Evolutionary conservation across 2,888 invertebrate genomes (phyloP).

Genomic region (Lypha dubia): DNA sequence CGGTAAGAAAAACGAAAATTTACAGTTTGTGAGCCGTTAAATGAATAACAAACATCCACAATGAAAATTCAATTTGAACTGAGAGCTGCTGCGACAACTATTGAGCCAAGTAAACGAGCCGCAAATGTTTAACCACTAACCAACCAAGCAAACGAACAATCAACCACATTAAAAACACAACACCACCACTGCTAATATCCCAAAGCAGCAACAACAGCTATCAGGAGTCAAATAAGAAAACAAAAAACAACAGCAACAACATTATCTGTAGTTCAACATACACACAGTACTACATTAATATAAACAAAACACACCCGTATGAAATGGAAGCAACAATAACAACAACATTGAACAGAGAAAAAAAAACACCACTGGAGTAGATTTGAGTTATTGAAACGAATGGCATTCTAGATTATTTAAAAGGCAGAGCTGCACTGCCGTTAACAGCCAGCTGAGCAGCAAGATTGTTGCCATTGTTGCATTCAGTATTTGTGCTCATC

Average conservation of each 20-base stretch:
- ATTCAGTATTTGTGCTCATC: slow-evolving; percentile 57
- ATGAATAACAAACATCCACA: slow-evolving; percentile 76
- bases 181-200: slow-evolving; percentile 61
- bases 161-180: too few species aligned
- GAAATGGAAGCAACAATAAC: slow-evolving; percentile 39
- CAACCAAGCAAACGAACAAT: slow-evolving; percentile 35
- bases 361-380: slow-evolving; percentile 35
- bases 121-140: slow-evolving; percentile 68
- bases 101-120: slow-evolving; percentile 79
- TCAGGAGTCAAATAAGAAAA: slow-evolving; percentile 15
- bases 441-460: slow-evolving; percentile 43
- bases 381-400: slow-evolving; percentile 72
- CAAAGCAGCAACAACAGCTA: slow-evolving; percentile 16
- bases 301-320: slow-evolving; percentile 64
- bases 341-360: too few species aligned
- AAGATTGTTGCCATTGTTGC: slow-evolving; percentile 81
- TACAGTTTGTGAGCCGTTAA: slow-evolving; percentile 69
- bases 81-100: slow-evolving; percentile 78
- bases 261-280: neutral
- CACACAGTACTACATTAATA: slow-evolving; percentile 1
- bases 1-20: slow-evolving; percentile 73
- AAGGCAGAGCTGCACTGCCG: slow-evolving; percentile 65
- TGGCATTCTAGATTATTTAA: slow-evolving; percentile 71
- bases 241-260: too few species aligned
- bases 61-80: slow-evolving; percentile 82